These are phyloP conservation scores for Ophraella communa DNA, from an alignment of 2,888 invertebrate genomes.

Conservation along the genomic window DNA sequence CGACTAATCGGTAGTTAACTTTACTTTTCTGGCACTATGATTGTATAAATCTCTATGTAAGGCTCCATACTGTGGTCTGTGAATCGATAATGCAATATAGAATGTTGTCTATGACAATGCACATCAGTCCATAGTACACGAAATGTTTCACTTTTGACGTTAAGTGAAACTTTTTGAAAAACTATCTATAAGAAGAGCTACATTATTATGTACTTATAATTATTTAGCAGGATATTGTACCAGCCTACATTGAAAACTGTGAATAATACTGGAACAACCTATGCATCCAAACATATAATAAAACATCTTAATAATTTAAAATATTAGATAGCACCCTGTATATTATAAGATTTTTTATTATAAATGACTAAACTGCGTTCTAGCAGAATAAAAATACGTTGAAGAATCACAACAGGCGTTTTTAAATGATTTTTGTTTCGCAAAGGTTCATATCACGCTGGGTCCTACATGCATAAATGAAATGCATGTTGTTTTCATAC, in stretches of 20 bases:
- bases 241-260: not conserved
- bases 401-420: conserved; percentile 33
- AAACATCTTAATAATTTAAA: conserved; percentile 40
- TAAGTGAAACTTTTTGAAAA: not conserved
- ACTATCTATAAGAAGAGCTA: not conserved
- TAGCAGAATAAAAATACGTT: conserved; percentile 27
- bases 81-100: not conserved
- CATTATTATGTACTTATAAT: not conserved
- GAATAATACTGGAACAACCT: conserved; percentile 12
- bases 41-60: not conserved
- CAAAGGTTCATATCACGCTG: conserved; percentile 44
- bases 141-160: not conserved
- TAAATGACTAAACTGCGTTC: conserved; percentile 23
- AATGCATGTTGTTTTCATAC: conserved; percentile 54
- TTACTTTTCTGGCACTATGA: not conserved
- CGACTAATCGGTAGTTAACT: not conserved
- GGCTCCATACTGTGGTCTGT: not conserved
- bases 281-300: conserved; percentile 32
- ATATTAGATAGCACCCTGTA: conserved; percentile 42
- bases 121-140: not conserved
- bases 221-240: not conserved
- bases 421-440: conserved; percentile 26
- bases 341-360: conserved; percentile 41
- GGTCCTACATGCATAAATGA: conserved; percentile 42
- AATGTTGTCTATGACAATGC: not conserved